Conservation (phyloP, 2,797 vertebrate genomes). For the Spheniscus humboldti region DNA sequence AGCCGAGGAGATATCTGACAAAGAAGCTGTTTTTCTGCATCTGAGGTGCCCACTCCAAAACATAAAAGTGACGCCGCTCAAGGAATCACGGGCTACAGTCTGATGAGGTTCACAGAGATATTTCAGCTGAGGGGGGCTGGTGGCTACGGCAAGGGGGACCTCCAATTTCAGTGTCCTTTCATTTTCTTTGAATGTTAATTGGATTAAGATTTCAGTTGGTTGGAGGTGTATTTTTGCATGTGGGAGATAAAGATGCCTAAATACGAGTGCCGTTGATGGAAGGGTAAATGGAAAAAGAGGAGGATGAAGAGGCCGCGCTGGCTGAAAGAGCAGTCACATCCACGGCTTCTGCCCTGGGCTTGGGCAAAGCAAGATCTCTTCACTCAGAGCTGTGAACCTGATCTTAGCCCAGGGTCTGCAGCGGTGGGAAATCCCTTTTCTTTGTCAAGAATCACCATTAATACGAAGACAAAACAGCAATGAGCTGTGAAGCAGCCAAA, state of each 20-base stretch:
- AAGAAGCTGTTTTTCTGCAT: background rate
- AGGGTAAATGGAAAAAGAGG: background rate
- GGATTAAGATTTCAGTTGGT: conserved; percentile 3
- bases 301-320: rapidly evolving
- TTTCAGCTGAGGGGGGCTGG: background rate
- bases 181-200: conserved; percentile 17
- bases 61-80: background rate
- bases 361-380: background rate
- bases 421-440: background rate
- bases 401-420: background rate
- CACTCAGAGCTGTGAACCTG: background rate
- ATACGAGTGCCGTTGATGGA: rapidly evolving
- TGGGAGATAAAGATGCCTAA: background rate
- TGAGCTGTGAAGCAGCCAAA: background rate
- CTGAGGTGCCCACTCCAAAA: background rate
- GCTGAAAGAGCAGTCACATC: background rate
- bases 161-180: background rate
- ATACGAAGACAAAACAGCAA: background rate
- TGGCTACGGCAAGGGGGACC: background rate
- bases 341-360: background rate
- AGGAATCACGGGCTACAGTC: background rate
- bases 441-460: background rate
- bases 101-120: background rate
- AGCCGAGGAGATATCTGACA: background rate
- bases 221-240: background rate